Base-by-base conservation (phyloP, 2,113 vertebrate species). In the Sclerurus mexicanus region DNA sequence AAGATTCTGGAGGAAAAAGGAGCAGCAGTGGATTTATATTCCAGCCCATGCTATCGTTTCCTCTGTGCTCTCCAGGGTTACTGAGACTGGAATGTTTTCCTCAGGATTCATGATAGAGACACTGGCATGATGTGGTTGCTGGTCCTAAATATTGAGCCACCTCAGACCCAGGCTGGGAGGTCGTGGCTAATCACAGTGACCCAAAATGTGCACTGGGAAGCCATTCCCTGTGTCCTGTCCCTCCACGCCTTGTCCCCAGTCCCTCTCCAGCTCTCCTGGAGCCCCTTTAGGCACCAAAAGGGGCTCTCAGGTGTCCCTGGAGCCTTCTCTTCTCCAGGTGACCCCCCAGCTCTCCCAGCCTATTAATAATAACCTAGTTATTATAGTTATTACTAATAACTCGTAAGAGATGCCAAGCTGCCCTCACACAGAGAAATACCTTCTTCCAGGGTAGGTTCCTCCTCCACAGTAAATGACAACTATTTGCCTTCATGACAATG, bases 401-500 rank as follows among this genome's bases (percentile, higher is more conserved):
- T 46, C 40, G 28, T 19, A 22, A 81, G 47, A 75, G 40, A 63
- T 24, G 72, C 30, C 50, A 52, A 74, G 49, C 53, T 84, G 72
- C 14, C 60, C 27, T 93, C 44, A 62, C 7, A n/a, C 40, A 68
- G 24, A 50, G 39, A 84, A 85, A 46, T 71, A 71, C 9, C 13
- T 63, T 55, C 69, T 62, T 67, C 42, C 63, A 73, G 23, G 14
- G 24, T 35, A 59, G 64, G 31, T 27, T n/a, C 37, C 22, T 44
- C 47, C 63, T 62, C 52, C 44, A 39, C 25, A 27, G 31, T 63
- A 59, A 66, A 49, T 52, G 23, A 71, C 30, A 79, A 53, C 39
- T 9, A 42, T 40, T 85, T 50, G 7, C 16, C 40, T 85, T 75
- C 44, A 79, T 1, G 7, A 23, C 0, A 0, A 24, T 1, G 3